Evolutionary conservation across 2,888 invertebrate genomes (phyloP).

Genomic region (Drosophila bunnanda): DNA sequence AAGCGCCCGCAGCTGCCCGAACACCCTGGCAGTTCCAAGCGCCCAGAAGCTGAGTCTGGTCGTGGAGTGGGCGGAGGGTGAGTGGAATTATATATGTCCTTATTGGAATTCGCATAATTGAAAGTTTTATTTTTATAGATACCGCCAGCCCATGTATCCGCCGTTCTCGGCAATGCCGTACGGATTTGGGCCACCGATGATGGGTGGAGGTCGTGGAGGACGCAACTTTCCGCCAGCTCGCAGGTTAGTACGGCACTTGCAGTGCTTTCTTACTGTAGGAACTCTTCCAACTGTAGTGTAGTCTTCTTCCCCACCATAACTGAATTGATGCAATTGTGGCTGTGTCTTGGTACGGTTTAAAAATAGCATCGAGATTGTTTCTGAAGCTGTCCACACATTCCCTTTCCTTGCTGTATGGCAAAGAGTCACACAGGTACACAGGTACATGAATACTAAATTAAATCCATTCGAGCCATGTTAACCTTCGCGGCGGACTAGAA

Average conservation of each 20-base stretch:
- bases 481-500: background rate
- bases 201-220: conserved; percentile 85
- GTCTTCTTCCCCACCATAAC: background rate
- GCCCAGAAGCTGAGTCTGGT: conserved; percentile 78
- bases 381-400: background rate
- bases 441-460: background rate
- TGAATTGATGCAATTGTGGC: conserved; percentile 5
- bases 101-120: background rate
- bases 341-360: background rate
- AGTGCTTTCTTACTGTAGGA: background rate
- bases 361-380: background rate
- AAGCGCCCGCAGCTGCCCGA: conserved; percentile 97
- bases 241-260: conserved; percentile 59
- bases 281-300: background rate
- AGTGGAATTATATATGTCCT: background rate
- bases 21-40: conserved; percentile 87
- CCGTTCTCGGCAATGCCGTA: conserved; percentile 85
- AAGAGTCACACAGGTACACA: background rate
- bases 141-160: conserved; percentile 81
- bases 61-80: conserved; percentile 64
- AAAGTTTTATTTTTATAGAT: conserved; percentile 56
- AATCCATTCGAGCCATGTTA: background rate
- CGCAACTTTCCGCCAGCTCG: conserved; percentile 71
- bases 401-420: background rate
- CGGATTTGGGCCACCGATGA: conserved; percentile 86